A percentile compares a stretch with the other conserved stretches of the same genome.
phyloP scores from a whole-genome alignment of 2,888 invertebrate species.

The Tipula vernalis region DNA sequence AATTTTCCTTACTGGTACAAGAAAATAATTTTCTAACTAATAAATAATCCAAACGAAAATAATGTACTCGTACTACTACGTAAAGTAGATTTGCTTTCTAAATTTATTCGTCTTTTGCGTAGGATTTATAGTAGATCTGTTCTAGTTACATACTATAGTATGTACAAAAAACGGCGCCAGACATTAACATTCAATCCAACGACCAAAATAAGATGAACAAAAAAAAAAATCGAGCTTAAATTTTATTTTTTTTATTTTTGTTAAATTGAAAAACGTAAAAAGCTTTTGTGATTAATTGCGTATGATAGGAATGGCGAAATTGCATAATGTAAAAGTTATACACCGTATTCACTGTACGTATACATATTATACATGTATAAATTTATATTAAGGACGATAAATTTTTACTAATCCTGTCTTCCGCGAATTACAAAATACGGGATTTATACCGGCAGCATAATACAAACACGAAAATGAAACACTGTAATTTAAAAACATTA shows the following conservation, averaged over 20 bases:
- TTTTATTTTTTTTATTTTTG: not conserved
- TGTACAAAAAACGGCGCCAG: not conserved
- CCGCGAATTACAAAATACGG: not conserved
- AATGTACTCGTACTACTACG: not conserved
- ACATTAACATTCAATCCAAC: not conserved
- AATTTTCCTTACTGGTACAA: not conserved
- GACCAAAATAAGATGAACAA: not conserved
- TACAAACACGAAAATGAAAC: not conserved
- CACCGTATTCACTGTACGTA: not conserved
- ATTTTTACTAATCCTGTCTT: not conserved
- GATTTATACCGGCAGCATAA: not conserved
- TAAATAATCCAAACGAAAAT: not conserved
- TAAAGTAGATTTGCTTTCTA: not conserved
- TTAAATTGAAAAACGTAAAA: not conserved
- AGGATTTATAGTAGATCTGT: not conserved
- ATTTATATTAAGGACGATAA: not conserved
- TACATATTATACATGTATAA: not conserved
- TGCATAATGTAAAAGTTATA: not conserved
- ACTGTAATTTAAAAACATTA: not conserved
- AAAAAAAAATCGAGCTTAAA: not conserved
- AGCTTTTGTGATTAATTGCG: not conserved
- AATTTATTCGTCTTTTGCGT: not conserved
- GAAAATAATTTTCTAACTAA: not conserved
- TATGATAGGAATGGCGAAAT: not conserved
- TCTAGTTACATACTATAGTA: not conserved